Evolutionary conservation across 2,888 invertebrate species (phyloP).

Genomic region (Spilarctia lutea): DNA sequence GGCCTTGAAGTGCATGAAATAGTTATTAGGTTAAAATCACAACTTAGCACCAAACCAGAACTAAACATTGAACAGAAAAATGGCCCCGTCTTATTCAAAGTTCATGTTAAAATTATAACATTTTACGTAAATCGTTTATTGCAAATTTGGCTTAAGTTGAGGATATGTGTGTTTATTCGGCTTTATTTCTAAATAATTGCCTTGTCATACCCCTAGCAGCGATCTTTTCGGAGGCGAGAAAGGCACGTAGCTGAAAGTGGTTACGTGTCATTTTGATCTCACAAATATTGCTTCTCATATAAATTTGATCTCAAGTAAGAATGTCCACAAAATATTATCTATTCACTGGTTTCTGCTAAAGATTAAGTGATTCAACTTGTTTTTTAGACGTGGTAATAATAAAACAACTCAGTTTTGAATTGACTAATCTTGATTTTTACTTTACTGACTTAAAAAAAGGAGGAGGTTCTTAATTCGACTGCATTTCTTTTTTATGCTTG

Average conservation of each 20-base stretch:
- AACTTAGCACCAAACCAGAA: not conserved
- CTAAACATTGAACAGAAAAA: not conserved
- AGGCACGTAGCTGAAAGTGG: not conserved
- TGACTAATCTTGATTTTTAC: not conserved
- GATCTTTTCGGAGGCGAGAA: not conserved
- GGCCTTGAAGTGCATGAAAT: not conserved
- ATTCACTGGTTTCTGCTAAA: not conserved
- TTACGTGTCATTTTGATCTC: not conserved
- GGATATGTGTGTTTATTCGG: not conserved
- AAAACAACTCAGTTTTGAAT: not conserved
- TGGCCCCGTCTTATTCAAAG: not conserved
- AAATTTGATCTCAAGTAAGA: not conserved
- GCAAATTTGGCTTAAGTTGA: not conserved
- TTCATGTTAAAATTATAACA: not conserved
- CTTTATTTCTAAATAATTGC: constrained; percentile 1
- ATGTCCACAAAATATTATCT: not conserved
- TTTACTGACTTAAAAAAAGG: no score
- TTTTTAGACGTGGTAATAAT: not conserved
- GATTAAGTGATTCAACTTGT: not conserved
- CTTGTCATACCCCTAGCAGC: not conserved
- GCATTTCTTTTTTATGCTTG: no score
- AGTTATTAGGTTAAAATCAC: not conserved
- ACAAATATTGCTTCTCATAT: not conserved
- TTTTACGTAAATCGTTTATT: not conserved
- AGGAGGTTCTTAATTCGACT: no score